A percentile compares a stretch with the other conserved stretches of the same genome.
Conservation (phyloP, 2,113 vertebrate species). For the Sander vitreus region DNA sequence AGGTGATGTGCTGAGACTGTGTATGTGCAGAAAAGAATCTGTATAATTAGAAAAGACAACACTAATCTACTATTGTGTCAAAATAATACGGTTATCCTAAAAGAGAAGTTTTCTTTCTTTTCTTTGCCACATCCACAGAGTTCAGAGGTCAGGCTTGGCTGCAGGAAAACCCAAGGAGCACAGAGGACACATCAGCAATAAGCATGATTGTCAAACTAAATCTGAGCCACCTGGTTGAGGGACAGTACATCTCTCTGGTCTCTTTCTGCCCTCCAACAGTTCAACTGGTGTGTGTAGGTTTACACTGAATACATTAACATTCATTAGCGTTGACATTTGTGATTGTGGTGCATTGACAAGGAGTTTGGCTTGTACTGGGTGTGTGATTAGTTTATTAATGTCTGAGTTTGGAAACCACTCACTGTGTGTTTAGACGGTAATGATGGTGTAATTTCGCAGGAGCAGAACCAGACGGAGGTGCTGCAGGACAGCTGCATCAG, state of each 20-base stretch:
- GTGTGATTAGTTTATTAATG: constrained; percentile 70
- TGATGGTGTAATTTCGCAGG: constrained; percentile 49
- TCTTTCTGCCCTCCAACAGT: constrained; percentile 23
- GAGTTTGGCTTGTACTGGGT: constrained; percentile 46
- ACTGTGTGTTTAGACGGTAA: constrained; percentile 56
- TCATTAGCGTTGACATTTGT: constrained; percentile 71
- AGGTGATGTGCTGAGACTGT: constrained; percentile 59
- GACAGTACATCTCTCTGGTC: not conserved
- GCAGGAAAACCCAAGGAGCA: not conserved
- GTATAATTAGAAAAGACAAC: constrained; percentile 60
- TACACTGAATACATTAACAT: constrained; percentile 68
- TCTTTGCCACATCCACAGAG: not conserved
- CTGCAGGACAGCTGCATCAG: constrained; percentile 43
- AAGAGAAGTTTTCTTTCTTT: not conserved
- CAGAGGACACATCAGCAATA: not conserved
- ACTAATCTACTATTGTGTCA: constrained; percentile 43
- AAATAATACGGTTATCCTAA: constrained; percentile 23
- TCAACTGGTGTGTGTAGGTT: constrained; percentile 50
- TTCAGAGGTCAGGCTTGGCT: constrained; percentile 32
- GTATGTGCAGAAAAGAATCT: constrained; percentile 39
- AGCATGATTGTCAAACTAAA: constrained; percentile 12
- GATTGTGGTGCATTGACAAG: constrained; percentile 48
- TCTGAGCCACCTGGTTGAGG: not conserved
- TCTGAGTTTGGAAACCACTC: constrained; percentile 58
- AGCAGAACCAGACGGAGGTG: constrained; percentile 36